Evolutionary conservation across 2,113 vertebrate species (phyloP).

Genomic region (Peromyscus leucopus): DNA sequence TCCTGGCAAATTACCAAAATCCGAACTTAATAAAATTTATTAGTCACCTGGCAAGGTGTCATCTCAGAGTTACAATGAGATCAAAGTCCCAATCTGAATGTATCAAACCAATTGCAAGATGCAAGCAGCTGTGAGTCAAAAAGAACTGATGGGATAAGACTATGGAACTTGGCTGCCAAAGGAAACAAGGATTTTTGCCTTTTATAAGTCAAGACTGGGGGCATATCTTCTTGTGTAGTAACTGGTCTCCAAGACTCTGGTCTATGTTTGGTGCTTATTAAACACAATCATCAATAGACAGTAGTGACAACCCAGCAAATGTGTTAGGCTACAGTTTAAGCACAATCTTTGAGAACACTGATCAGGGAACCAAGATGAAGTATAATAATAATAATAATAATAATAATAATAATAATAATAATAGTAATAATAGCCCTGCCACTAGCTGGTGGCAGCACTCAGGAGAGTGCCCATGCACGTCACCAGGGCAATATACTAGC

Average conservation of each 20-base stretch:
- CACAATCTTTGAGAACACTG: conserved; percentile 47
- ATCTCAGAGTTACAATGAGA: conserved; percentile 55
- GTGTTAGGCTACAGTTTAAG: neutral
- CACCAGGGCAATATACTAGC: neutral
- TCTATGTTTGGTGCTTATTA: neutral
- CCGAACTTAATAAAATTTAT: conserved; percentile 72
- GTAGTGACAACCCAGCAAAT: neutral
- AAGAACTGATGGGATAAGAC: neutral
- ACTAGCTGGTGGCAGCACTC: neutral
- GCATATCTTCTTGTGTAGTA: neutral
- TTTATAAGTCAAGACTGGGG: conserved; percentile 2
- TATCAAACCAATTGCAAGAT: conserved; percentile 55
- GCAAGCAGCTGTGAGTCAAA: conserved; percentile 51
- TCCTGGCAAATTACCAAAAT: conserved; percentile 76
- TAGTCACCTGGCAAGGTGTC: conserved; percentile 63
- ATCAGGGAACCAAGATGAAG: neutral
- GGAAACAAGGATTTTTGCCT: conserved; percentile 6
- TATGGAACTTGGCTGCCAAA: neutral
- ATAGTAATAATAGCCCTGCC: neutral
- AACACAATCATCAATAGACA: neutral
- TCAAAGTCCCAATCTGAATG: conserved; percentile 67
- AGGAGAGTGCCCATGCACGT: neutral
- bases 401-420: neutral
- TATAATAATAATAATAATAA: neutral
- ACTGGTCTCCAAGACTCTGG: neutral